Evolutionary conservation across 1,140 invertebrate species (phyloP).

Genomic region (Ooceraea biroi): DNA sequence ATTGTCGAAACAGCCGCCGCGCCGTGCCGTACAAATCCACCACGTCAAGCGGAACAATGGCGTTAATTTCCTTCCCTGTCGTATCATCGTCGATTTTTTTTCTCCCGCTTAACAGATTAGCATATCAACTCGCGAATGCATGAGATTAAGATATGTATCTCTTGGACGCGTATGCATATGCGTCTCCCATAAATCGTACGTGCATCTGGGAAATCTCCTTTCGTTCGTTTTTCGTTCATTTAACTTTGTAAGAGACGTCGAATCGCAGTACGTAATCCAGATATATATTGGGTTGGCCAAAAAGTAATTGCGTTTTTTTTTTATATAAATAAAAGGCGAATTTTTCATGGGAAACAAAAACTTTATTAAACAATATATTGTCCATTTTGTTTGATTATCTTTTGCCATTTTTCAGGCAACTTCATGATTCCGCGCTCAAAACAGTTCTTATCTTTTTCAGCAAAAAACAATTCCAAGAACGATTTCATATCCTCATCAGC

Average conservation of each 20-base stretch:
- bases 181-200: constrained; percentile 16
- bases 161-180: constrained; percentile 22
- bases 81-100: constrained; percentile 41
- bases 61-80: constrained; percentile 24
- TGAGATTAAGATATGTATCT: constrained; percentile 51
- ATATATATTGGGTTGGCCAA: no score
- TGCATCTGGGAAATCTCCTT: constrained; percentile 1
- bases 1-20: constrained; percentile 51
- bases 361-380: no score
- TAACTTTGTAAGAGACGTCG: not conserved
- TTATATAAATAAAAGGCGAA: no score
- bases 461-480: no score
- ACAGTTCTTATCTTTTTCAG: no score
- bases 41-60: constrained; percentile 30
- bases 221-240: not conserved
- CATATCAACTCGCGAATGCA: constrained; percentile 36
- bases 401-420: no score
- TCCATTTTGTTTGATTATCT: no score
- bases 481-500: no score
- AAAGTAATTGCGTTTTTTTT: no score
- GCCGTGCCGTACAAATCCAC: constrained; percentile 5
- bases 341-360: no score
- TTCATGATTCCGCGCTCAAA: no score
- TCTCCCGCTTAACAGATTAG: constrained; percentile 22
- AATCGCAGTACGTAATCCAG: no score